Evolutionary conservation across 2,797 vertebrate species (phyloP), one percentile per base, ranked within the genome.

Genomic region (Corythornis leucogaster): DNA sequence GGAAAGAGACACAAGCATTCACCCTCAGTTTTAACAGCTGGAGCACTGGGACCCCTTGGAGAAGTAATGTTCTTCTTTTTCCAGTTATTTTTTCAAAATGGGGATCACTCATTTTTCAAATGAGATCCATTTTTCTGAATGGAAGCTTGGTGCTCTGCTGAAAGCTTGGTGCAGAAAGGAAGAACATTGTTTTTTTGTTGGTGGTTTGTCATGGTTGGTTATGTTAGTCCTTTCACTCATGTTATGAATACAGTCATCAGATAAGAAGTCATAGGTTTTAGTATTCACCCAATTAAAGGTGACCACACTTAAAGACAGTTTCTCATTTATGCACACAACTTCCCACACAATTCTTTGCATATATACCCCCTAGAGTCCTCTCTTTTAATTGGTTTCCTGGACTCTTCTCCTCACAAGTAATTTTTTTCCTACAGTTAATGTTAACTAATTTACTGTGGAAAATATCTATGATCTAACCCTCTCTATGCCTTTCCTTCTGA

Each of bases 391-490:
- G 28, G 42, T 91, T 96, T 96, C 93, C 90, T 94, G 91, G 91
- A 90, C 35, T 42, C 62, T 85, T 93, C 75, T 87, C 59, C 57
- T 80, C 57, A 69, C 71, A 96, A 86, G 88, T 91, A 88, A 76
- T 83, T 94, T 96, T 96, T 96, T 96, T 96, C 96, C 95, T 94
- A 63, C 42, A 78, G 75, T 87, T 79, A 63, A 84, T 67, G 75
- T 24, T 93, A 95, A 93, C 87, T 85, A 93, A 95, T 93, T 94
- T 93, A 71, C 85, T 92, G 85, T 92, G 90, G 85, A 96, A 97
- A 96, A 87, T 81, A 84, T 67, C 91, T 92, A 66, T 94, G 89
- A 92, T 73, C 87, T 92, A 96, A 96, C 77, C 66, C 43, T 87
- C 90, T 96, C 89, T 91, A 13, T 42, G 90, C 19, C 46, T 75